phyloP scores from a whole-genome alignment of 2,113 vertebrate genomes.

The Nettapus auritus region DNA sequence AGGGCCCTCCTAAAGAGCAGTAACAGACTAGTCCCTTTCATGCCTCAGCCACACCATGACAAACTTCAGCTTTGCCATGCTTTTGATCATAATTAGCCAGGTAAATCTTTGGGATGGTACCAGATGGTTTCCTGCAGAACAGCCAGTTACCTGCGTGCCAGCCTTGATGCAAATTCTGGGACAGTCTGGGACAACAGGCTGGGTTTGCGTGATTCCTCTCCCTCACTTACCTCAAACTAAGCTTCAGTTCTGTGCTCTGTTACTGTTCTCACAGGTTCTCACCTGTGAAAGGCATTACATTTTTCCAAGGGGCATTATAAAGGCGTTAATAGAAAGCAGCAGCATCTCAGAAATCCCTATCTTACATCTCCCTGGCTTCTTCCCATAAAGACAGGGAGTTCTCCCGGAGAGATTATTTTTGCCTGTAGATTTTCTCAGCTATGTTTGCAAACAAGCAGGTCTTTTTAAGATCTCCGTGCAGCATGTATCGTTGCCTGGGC shows the following conservation, averaged over 20 bases:
- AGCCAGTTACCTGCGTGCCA: background rate
- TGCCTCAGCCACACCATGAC: background rate
- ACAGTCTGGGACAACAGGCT: background rate
- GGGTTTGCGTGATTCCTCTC: background rate
- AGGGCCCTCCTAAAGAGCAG: background rate
- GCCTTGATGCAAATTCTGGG: background rate
- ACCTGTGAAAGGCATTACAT: background rate
- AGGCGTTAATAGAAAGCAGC: background rate
- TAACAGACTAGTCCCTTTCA: background rate
- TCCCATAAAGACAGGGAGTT: background rate
- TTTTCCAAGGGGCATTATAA: background rate
- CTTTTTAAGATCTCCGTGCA: background rate
- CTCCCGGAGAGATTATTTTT: background rate
- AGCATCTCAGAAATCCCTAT: background rate
- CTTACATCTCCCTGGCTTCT: background rate
- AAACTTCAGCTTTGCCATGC: background rate
- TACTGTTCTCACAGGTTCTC: background rate
- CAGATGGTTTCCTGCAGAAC: background rate
- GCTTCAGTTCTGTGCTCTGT: background rate
- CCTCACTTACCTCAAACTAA: background rate
- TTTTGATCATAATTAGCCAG: accelerated
- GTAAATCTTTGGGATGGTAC: background rate
- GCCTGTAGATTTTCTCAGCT: too few relatives aligned
- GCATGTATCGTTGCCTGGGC: background rate
- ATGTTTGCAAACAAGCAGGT: background rate